phyloP scores from a whole-genome alignment of 1,140 invertebrate species.

The Camponotus vicinus region DNA sequence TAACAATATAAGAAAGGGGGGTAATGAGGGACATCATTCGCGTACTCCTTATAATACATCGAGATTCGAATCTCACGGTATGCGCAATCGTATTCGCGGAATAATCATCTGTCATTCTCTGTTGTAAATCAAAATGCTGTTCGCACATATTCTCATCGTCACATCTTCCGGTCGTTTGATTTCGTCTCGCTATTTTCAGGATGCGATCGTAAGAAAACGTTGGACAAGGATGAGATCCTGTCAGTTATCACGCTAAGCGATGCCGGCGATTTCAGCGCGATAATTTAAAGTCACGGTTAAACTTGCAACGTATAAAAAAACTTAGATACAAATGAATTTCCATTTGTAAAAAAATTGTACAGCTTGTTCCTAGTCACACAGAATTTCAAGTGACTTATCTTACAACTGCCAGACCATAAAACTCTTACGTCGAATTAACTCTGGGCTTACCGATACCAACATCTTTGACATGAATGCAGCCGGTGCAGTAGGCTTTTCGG shows the following conservation, averaged over 20 bases:
- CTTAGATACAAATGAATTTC: neutral
- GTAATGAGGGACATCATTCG: conserved; percentile 65
- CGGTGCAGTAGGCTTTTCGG: conserved; percentile 48
- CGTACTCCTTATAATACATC: conserved; percentile 62
- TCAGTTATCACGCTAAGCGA: neutral
- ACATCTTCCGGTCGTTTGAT: conserved; percentile 29
- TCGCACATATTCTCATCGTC: conserved; percentile 29
- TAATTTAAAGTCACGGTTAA: conserved; percentile 23
- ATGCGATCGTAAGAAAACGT: neutral
- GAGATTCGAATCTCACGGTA: conserved; percentile 66
- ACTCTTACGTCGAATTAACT: conserved; percentile 23
- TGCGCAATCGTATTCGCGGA: conserved; percentile 39
- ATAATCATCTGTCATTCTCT: conserved; percentile 61
- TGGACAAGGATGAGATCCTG: neutral
- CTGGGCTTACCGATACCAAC: neutral
- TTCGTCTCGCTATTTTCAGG: neutral
- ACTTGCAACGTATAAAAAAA: too few relatives aligned
- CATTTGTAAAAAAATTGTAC: neutral
- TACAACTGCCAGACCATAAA: neutral
- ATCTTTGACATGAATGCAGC: conserved; percentile 60
- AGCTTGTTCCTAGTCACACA: neutral
- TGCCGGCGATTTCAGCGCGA: neutral
- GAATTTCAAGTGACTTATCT: neutral
- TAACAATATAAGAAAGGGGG: conserved; percentile 50
- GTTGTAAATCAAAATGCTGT: conserved; percentile 57